Conservation (phyloP, 2,113 vertebrate genomes). For the Aptenodytes forsteri region DNA sequence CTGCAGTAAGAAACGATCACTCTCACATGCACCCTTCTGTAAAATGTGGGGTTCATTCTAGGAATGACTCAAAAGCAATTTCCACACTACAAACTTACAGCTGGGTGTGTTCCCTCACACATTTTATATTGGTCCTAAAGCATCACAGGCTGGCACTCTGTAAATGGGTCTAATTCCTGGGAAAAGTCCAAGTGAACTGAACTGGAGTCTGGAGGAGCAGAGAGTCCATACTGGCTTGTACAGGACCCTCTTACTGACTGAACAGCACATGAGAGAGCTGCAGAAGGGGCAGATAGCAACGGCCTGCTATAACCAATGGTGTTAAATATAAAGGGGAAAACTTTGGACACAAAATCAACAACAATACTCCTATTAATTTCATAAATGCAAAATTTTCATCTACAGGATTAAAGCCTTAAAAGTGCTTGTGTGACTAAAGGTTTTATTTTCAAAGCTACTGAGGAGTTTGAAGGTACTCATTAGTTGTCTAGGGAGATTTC, state of each 20-base stretch:
- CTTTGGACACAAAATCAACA: neutral
- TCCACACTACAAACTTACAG: neutral
- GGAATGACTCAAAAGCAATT: neutral
- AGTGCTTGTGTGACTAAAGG: neutral
- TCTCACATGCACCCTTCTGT: neutral
- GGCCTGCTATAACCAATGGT: neutral
- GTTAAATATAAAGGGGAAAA: neutral
- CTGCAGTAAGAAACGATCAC: fast-evolving
- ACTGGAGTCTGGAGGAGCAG: neutral
- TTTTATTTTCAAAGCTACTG: neutral
- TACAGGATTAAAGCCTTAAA: neutral
- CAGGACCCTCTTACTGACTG: too few relatives aligned
- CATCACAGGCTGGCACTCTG: neutral
- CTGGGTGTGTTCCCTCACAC: neutral
- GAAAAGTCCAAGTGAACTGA: neutral
- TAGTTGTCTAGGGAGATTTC: neutral
- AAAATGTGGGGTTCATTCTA: neutral
- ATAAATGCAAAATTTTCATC: neutral
- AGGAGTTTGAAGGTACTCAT: neutral
- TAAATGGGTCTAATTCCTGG: neutral
- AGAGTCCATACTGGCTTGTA: fast-evolving
- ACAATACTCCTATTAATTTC: neutral
- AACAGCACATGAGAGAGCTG: neutral
- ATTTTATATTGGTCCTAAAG: neutral
- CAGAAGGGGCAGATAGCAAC: neutral